A percentile compares a stretch with the other conserved stretches of the same genome.
These are phyloP conservation scores for Trichonephila clavata DNA, from an alignment of 1,140 invertebrate genomes.

Conservation along the genomic window DNA sequence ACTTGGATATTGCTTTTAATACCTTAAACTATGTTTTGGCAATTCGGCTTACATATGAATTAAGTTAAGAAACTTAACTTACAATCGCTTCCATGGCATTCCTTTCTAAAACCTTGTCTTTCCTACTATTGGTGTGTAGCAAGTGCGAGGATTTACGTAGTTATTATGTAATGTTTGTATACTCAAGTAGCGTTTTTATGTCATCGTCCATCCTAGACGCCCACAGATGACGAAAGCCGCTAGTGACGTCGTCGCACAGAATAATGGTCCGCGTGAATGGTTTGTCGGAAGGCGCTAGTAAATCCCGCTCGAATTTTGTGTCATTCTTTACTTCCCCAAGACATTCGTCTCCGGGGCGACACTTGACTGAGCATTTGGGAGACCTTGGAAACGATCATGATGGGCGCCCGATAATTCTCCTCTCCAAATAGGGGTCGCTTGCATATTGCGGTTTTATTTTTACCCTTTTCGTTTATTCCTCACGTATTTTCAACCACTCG, in stretches of 20 bases:
- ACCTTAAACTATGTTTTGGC: no score
- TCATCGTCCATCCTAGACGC: neutral
- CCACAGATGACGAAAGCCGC: neutral
- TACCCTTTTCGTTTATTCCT: neutral
- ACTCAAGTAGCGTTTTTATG: neutral
- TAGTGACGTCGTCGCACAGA: neutral
- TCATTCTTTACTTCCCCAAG: neutral
- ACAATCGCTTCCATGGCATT: no score
- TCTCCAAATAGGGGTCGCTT: neutral
- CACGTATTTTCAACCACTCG: no score
- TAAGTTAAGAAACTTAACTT: no score
- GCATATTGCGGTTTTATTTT: neutral
- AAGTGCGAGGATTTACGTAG: no score
- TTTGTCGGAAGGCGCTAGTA: neutral
- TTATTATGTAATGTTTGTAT: neutral
- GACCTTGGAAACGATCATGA: neutral
- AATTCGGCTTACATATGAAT: no score
- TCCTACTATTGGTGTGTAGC: no score
- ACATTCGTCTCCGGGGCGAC: neutral
- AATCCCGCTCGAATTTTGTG: conserved; percentile 6
- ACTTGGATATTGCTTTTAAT: no score
- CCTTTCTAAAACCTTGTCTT: no score
- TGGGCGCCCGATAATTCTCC: neutral
- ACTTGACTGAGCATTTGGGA: neutral
- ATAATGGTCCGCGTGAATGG: neutral